Conservation (phyloP, 2,888 invertebrate genomes). For the Rhagophthalmus giganteus region DNA sequence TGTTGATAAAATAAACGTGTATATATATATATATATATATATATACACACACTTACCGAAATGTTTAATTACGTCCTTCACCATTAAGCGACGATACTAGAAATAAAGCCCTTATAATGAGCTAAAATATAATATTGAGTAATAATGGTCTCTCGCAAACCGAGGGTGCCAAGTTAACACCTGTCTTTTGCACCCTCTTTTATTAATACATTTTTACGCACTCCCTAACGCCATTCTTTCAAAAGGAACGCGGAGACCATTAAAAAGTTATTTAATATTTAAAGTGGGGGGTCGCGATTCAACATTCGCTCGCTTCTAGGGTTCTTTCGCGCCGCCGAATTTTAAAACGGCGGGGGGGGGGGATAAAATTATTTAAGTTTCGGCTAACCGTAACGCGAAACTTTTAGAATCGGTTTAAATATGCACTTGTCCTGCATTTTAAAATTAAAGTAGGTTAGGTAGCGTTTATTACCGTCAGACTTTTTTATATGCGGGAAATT, state of each 20-base stretch:
- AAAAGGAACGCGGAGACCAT: conserved; percentile 11
- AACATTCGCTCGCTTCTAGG: not conserved
- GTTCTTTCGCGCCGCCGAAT: conserved; percentile 1
- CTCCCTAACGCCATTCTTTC: conserved; percentile 4
- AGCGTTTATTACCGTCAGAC: no score
- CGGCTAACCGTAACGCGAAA: no score
- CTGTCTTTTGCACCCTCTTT: conserved; percentile 5
- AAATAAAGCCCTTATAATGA: no score
- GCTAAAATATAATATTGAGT: not conserved
- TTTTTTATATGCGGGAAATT: no score
- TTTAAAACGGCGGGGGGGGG: not conserved
- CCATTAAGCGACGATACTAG: no score
- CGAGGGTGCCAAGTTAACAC: conserved; percentile 7
- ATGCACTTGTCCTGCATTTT: no score
- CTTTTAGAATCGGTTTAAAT: no score
- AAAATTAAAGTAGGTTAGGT: no score
- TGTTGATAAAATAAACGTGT: not conserved
- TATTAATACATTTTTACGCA: conserved; percentile 16
- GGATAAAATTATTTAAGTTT: no score
- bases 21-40: no score
- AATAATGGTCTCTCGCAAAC: not conserved
- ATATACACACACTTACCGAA: no score
- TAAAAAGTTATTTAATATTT: conserved; percentile 17
- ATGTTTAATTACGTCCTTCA: no score
- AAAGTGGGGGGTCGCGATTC: conserved; percentile 5